Evolutionary conservation across 2,113 vertebrate species (phyloP), one percentile per base, ranked within the genome.

Genomic region (Poecilia latipinna): DNA sequence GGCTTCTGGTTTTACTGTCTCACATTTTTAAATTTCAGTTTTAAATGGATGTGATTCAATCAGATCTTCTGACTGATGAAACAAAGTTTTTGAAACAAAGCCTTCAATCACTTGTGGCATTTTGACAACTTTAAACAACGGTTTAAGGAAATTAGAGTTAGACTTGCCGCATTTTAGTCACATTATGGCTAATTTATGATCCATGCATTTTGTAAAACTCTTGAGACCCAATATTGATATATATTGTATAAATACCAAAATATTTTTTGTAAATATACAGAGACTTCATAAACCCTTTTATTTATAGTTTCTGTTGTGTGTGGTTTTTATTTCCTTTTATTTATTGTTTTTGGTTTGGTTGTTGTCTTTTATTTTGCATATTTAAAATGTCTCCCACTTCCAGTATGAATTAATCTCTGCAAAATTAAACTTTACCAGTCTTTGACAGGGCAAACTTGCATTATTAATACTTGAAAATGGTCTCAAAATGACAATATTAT

Each of bases 1-100:
- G 15, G 61, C 70, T 72, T 63, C 63, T 76, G 78, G 78, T 57
- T 68, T 64, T 66, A 61, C 79, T 64, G 64, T 63, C 79, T 17
- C n/a, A 29, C 39, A 11, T 42, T 64, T 72, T 44, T 48, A 19
- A 79, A 79, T 61, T 65, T 37, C 17, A 33, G 0, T 15, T 61
- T 60, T 54, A 65, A 75, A 75, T 60, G 29, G 61, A 75, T 78
- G 67, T 48, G 35, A 29, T 33, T 51, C 44, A 42, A n/a, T 39
- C 39, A 35, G 29, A 26, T 60, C 33, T 61, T 66, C 19, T 15
- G 19, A 77, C 42, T 62, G 19, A 22, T 67, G n/a, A 71, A 13
- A 2, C 26, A 48, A 39, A 64, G 42, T 19, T 42, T 32, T 64
- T 54, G 15, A 3, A 54, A 22, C 22, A 8, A 32, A 22, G 17